phyloP scores from a whole-genome alignment of 2,113 vertebrate species.

The Athene noctua region DNA sequence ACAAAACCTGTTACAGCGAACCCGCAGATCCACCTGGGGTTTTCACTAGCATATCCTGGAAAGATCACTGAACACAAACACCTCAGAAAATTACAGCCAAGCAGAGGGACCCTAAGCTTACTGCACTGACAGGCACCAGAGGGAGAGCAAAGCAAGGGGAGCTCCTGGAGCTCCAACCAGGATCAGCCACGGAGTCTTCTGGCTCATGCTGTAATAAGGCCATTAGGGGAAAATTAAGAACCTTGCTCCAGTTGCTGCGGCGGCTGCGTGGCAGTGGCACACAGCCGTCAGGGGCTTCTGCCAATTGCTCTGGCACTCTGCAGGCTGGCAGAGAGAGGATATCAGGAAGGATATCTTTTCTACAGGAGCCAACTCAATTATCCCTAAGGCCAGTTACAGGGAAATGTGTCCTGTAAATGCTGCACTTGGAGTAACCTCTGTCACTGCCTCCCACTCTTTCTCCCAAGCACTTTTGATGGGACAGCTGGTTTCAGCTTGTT shows the following conservation, averaged over 20 bases:
- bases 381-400: neutral
- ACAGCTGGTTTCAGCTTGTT: neutral
- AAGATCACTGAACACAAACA: neutral
- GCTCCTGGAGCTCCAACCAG: neutral
- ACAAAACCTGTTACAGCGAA: neutral
- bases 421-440: neutral
- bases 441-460: neutral
- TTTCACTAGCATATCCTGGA: neutral
- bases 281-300: neutral
- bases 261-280: neutral
- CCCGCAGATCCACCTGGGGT: neutral
- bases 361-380: slow-evolving; percentile 33
- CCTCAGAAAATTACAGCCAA: neutral
- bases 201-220: neutral
- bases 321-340: neutral
- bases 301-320: neutral
- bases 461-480: neutral
- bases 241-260: neutral
- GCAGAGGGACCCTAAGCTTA: neutral
- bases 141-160: neutral
- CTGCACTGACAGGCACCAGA: neutral
- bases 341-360: neutral
- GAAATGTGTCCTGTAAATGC: neutral
- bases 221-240: neutral
- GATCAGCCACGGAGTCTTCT: neutral